Conservation (phyloP, 2,113 vertebrate genomes). For the Pangasianodon hypophthalmus region DNA sequence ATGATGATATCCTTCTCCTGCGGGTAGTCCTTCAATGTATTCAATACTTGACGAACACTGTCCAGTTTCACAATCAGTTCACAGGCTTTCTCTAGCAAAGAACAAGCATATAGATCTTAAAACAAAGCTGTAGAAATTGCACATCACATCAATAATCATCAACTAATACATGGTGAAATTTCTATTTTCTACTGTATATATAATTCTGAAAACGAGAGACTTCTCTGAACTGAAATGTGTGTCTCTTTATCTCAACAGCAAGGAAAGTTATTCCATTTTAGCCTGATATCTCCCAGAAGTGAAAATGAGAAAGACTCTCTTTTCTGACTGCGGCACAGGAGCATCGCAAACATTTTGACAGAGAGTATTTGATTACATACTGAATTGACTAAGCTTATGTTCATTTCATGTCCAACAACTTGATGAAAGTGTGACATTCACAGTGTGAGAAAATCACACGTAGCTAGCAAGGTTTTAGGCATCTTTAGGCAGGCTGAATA, state of each 20-base stretch:
- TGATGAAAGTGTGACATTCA: background rate
- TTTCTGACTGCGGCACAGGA: background rate
- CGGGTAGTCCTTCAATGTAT: background rate
- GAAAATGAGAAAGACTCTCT: background rate
- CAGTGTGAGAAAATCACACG: background rate
- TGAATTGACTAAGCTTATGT: background rate
- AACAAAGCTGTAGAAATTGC: background rate
- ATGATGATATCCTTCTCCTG: constrained; percentile 9
- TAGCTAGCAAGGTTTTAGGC: no score
- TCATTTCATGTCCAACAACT: background rate
- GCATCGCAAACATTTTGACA: background rate
- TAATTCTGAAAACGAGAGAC: background rate
- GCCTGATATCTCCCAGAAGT: background rate
- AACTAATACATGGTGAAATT: background rate
- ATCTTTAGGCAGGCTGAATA: no score
- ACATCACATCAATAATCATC: background rate
- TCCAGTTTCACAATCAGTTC: background rate
- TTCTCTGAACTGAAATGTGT: background rate
- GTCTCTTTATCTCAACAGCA: background rate
- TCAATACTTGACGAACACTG: background rate
- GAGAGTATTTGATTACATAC: background rate
- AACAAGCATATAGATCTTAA: background rate
- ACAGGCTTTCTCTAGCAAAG: background rate
- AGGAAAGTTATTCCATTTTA: background rate
- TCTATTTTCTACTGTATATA: background rate